Conservation (phyloP, 2,113 vertebrate species). For the Corvus cornix region DNA sequence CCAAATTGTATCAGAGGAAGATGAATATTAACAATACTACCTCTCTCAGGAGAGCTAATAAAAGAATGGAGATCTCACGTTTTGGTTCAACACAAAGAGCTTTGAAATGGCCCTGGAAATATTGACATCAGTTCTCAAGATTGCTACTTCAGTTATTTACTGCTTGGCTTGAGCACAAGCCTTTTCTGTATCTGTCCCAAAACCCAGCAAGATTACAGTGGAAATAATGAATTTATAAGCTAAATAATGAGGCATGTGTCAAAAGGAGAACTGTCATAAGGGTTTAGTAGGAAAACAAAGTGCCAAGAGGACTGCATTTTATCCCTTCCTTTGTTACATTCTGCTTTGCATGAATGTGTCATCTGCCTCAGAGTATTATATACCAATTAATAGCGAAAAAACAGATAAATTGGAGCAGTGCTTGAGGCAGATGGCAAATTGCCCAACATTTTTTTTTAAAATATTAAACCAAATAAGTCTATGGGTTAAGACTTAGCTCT, state of each 20-base stretch:
- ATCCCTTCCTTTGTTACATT: neutral
- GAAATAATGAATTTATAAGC: neutral
- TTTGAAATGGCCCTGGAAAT: neutral
- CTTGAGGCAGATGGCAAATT: neutral
- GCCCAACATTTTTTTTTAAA: neutral
- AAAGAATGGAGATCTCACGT: neutral
- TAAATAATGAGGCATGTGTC: neutral
- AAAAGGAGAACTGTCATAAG: neutral
- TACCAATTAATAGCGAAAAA: neutral
- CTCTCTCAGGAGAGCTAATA: slow-evolving; percentile 19
- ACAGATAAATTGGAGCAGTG: neutral
- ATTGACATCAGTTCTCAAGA: neutral
- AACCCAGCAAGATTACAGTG: neutral
- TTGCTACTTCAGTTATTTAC: slow-evolving; percentile 6
- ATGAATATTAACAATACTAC: slow-evolving; percentile 48
- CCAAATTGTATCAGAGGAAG: slow-evolving; percentile 45
- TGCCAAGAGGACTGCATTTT: neutral
- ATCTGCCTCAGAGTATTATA: neutral
- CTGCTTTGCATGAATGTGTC: neutral
- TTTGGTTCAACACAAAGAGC: neutral
- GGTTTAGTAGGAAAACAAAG: neutral
- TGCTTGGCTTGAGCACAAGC: neutral
- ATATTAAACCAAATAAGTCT: neutral
- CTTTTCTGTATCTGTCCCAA: neutral
- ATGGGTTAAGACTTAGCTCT: neutral